These are phyloP conservation scores for Gopherus flavomarginatus DNA, from an alignment of 2,113 vertebrate genomes.

Conservation along the genomic window DNA sequence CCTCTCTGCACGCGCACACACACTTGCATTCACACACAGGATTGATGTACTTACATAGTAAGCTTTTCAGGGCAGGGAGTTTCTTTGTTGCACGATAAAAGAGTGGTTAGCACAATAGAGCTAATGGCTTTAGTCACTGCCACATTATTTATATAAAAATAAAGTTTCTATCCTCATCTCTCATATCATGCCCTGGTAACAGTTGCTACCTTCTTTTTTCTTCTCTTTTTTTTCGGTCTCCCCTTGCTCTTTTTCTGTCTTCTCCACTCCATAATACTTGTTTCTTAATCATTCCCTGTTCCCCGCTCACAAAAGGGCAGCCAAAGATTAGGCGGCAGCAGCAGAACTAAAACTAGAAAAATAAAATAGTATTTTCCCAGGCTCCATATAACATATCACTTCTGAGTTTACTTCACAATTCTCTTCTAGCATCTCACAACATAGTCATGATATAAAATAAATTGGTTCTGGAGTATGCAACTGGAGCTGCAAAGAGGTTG, in stretches of 20 bases:
- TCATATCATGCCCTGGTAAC: background rate
- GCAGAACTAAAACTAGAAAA: background rate
- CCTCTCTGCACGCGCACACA: background rate
- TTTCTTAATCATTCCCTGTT: background rate
- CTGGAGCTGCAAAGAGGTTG: slow-evolving; percentile 9
- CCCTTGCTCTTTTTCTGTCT: background rate
- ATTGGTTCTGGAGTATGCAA: slow-evolving; percentile 50
- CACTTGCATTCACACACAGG: background rate
- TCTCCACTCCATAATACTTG: background rate
- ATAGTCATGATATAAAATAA: slow-evolving; percentile 31
- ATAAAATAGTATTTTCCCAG: background rate
- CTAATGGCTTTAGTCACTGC: background rate
- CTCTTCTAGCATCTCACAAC: background rate
- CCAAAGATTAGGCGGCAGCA: background rate
- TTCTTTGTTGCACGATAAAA: background rate
- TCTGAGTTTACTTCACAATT: background rate
- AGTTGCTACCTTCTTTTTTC: background rate
- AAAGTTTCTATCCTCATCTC: background rate
- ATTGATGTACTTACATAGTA: background rate
- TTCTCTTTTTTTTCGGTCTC: background rate
- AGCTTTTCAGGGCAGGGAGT: background rate
- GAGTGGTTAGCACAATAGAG: background rate
- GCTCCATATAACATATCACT: background rate
- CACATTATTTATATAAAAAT: background rate
- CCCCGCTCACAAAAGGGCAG: background rate